These are phyloP conservation scores for Rallus crepitans DNA, from an alignment of 2,797 vertebrate genomes.

Conservation along the genomic window DNA sequence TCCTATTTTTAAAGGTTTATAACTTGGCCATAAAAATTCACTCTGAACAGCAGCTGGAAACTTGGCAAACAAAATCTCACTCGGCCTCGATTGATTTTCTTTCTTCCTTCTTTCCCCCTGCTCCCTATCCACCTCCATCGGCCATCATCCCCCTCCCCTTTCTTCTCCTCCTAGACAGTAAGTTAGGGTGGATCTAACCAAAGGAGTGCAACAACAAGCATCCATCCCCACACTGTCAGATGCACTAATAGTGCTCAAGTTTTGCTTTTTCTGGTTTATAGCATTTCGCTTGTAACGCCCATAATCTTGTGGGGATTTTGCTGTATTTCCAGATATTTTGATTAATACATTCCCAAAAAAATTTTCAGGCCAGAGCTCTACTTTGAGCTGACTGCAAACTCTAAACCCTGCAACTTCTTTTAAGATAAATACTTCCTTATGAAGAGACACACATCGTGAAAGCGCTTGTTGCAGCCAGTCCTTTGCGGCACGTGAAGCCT, in stretches of 20 bases:
- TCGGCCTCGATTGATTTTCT: slow-evolving; percentile 31
- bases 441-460: not conserved
- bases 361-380: not conserved
- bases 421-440: not conserved
- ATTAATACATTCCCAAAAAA: not conserved
- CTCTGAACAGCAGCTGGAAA: slow-evolving; percentile 69
- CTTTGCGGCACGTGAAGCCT: not conserved
- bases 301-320: not conserved
- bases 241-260: not conserved
- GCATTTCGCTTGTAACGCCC: not conserved
- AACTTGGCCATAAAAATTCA: slow-evolving; percentile 79
- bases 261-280: not conserved
- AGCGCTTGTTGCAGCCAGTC: not conserved
- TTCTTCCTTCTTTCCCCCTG: slow-evolving; percentile 1
- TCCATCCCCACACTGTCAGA: not conserved
- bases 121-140: not conserved
- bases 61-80: slow-evolving; percentile 59
- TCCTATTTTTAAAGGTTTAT: slow-evolving; percentile 79
- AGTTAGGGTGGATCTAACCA: not conserved
- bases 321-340: not conserved
- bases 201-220: not conserved
- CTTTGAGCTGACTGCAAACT: not conserved
- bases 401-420: not conserved
- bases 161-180: not conserved
- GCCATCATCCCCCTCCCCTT: not conserved